Conservation (phyloP, 2,888 invertebrate species). For the Drosophila mimica region DNA sequence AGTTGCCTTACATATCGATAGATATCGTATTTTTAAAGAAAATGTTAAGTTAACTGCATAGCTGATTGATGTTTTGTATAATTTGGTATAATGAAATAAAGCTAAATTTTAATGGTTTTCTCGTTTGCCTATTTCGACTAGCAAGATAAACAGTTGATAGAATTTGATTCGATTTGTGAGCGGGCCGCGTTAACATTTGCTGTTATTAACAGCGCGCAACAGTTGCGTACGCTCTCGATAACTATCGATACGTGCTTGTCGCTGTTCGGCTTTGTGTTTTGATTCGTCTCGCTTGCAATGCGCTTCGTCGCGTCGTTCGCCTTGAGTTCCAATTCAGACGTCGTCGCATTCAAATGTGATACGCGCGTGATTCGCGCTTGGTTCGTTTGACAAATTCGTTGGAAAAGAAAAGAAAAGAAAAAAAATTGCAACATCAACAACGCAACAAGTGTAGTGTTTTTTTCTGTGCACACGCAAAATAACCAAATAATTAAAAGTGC, state of each 20-base stretch:
- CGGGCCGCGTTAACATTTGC: neutral
- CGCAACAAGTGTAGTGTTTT: constrained; percentile 57
- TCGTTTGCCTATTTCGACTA: too few species aligned
- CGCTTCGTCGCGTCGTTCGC: constrained; percentile 29
- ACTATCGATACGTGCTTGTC: constrained; percentile 36
- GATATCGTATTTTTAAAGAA: neutral
- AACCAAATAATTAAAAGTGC: constrained; percentile 17
- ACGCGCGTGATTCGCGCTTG: constrained; percentile 55
- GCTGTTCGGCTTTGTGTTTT: constrained; percentile 47
- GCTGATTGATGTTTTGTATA: neutral
- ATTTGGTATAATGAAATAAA: too few species aligned
- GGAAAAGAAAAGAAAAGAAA: constrained; percentile 44
- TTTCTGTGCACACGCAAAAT: constrained; percentile 29
- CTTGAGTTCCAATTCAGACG: constrained; percentile 57
- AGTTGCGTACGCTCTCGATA: constrained; percentile 8
- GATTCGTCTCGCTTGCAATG: constrained; percentile 46
- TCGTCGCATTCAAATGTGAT: constrained; percentile 53
- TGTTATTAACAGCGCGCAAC: constrained; percentile 4
- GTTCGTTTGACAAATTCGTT: constrained; percentile 56
- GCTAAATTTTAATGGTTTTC: neutral
- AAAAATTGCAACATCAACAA: constrained; percentile 55
- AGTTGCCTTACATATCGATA: constrained; percentile 18
- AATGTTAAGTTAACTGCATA: neutral
- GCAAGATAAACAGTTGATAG: neutral
- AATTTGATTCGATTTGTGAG: neutral